Evolutionary conservation across 2,797 vertebrate genomes (phyloP).

Genomic region (Trachops cirrhosus): DNA sequence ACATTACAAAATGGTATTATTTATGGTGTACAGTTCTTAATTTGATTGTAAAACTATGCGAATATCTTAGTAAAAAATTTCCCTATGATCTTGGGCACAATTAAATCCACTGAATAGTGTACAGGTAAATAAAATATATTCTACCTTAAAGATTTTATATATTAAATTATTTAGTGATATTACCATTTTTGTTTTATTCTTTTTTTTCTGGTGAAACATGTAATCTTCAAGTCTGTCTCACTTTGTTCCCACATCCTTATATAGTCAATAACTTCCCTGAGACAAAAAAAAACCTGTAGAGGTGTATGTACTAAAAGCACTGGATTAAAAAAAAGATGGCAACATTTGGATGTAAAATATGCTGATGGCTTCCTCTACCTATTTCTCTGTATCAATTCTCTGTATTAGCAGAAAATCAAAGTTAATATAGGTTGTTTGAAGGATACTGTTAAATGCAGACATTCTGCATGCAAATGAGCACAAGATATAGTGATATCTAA

Average conservation of each 20-base stretch:
- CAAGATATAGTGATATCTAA: neutral
- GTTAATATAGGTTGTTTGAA: neutral
- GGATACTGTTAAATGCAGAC: neutral
- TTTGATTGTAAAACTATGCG: neutral
- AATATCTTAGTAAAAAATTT: neutral
- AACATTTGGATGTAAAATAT: neutral
- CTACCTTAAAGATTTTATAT: neutral
- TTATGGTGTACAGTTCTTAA: neutral
- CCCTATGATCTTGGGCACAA: neutral
- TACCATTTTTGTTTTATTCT: neutral
- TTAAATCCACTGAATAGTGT: neutral
- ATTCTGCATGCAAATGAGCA: neutral
- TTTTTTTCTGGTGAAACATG: neutral
- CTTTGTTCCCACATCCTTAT: neutral
- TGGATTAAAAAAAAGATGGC: neutral
- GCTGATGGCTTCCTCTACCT: neutral
- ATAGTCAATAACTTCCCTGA: neutral
- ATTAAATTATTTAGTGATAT: neutral
- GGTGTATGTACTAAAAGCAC: neutral
- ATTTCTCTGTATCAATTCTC: neutral
- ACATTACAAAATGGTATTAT: neutral
- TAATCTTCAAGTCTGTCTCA: neutral
- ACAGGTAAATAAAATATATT: neutral
- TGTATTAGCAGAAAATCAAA: neutral
- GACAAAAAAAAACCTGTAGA: neutral